Base-by-base conservation (phyloP, 1,140 invertebrate species). In the Ectropis grisescens region DNA sequence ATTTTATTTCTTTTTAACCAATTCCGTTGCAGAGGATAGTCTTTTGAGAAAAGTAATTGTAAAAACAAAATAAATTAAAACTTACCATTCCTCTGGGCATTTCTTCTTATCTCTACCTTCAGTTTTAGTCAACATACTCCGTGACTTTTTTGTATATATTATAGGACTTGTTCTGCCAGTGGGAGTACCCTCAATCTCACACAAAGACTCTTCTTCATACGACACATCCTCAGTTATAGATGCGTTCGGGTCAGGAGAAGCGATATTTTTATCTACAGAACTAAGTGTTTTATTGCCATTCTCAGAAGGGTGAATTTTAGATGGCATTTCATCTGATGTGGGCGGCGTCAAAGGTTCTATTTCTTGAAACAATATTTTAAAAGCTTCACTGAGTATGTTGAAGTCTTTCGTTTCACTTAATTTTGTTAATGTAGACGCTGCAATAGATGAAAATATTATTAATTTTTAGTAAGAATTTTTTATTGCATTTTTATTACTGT, bases 111-210 rank as follows among this genome's bases (percentile, higher is more conserved):
- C 69, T 33, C 54, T 55, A n/a, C 36, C 43, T 42, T 49, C 52
- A 9, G 55, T 43, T 11, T 41, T 31, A 13, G 12, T 13, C 8
- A 25, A 13, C 9, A 29, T 36, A 24, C 11, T 38, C 9, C 12
- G 54, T 3, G 49, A 7, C 29, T 67, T 74, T 33, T 57, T 74
- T n/a, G 43, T 51, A 9, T 48, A 47, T 40, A 80, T 67, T 34
- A 80, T 70, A 11, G 75, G 75, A 37, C 75, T 80, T 4, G 33
- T 60, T 6, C 69, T 47, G 2, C 66, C 71, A 0, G 59, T 61
- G 0, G 71, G 58, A 8, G 68, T 75, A 1, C 58, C 60, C 29
- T 67, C 64, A 28, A 72, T 75, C 40, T 74, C 75, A 12, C 48
- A 58, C 8, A 59, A 3, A 3, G 69, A 65, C 11, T 66, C 60